These are phyloP conservation scores for Chelon auratus DNA, from an alignment of 2,797 vertebrate genomes.

Conservation along the genomic window DNA sequence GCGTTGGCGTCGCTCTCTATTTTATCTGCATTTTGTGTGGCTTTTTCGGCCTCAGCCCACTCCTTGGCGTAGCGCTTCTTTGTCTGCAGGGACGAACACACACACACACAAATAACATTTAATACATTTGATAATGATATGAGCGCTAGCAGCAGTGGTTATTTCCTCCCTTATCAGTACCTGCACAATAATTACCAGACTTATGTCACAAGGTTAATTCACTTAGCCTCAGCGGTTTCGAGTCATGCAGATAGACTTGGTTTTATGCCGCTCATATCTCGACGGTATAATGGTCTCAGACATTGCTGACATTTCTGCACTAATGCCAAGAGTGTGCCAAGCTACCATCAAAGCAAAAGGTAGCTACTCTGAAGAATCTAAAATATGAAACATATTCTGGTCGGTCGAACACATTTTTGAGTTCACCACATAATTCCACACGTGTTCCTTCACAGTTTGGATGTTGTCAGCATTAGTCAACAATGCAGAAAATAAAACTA, in stretches of 20 bases:
- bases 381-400: too few relatives aligned
- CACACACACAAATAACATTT: conserved; percentile 1
- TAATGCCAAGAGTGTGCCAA: too few relatives aligned
- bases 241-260: neutral
- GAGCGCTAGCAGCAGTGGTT: neutral
- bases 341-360: too few relatives aligned
- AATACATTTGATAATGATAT: conserved; percentile 11
- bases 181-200: too few relatives aligned
- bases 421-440: too few relatives aligned
- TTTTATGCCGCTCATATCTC: neutral
- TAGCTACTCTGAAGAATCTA: too few relatives aligned
- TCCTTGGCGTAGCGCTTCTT: conserved; percentile 92
- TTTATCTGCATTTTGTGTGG: conserved; percentile 86
- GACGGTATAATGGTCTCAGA: neutral
- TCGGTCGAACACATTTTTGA: too few relatives aligned
- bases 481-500: too few relatives aligned
- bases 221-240: too few relatives aligned
- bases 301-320: neutral
- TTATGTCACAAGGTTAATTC: neutral
- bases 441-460: too few relatives aligned
- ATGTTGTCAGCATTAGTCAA: too few relatives aligned
- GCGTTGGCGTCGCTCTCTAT: conserved; percentile 85
- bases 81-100: conserved; percentile 76
- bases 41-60: conserved; percentile 90
- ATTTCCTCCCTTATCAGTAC: too few relatives aligned